Percentiles rank a stretch among this genome's conserved stretches.
phyloP scores from a whole-genome alignment of 1,140 invertebrate species.

The Drosophila lowei region DNA sequence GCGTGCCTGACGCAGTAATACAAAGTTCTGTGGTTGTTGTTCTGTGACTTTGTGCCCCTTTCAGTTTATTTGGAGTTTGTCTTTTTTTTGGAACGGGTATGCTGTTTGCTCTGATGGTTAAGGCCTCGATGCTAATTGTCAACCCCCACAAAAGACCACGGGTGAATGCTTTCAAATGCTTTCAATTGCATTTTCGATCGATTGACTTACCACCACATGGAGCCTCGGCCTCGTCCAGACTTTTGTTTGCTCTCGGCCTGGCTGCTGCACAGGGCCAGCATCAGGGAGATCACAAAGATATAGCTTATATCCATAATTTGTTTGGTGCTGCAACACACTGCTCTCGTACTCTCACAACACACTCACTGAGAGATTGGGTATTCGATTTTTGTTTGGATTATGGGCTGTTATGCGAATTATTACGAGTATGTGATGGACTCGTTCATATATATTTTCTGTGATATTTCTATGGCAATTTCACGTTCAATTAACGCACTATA shows the following conservation, averaged over 20 bases:
- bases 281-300: slow-evolving; percentile 69
- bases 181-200: slow-evolving; percentile 28
- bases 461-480: slow-evolving; percentile 60
- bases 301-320: slow-evolving; percentile 79
- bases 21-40: slow-evolving; percentile 12
- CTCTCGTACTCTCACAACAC: slow-evolving; percentile 24
- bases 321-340: slow-evolving; percentile 29
- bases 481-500: slow-evolving; percentile 82
- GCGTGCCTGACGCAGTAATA: slow-evolving; percentile 42
- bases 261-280: slow-evolving; percentile 65
- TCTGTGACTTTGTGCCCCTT: slow-evolving; percentile 16
- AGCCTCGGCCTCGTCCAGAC: slow-evolving; percentile 78
- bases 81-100: not conserved
- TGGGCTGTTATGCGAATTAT: slow-evolving; percentile 46
- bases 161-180: no score
- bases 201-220: slow-evolving; percentile 83
- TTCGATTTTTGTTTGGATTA: slow-evolving; percentile 32
- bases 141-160: not conserved
- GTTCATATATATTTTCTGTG: slow-evolving; percentile 15
- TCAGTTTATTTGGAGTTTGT: slow-evolving; percentile 13
- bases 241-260: slow-evolving; percentile 80
- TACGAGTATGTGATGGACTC: slow-evolving; percentile 1
- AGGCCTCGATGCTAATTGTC: slow-evolving; percentile 58
- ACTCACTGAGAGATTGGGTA: slow-evolving; percentile 40
- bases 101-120: slow-evolving; percentile 63